phyloP scores from a whole-genome alignment of 30 jellyfish, hydroid and myxozoan species.

The Hydractinia echinata region DNA sequence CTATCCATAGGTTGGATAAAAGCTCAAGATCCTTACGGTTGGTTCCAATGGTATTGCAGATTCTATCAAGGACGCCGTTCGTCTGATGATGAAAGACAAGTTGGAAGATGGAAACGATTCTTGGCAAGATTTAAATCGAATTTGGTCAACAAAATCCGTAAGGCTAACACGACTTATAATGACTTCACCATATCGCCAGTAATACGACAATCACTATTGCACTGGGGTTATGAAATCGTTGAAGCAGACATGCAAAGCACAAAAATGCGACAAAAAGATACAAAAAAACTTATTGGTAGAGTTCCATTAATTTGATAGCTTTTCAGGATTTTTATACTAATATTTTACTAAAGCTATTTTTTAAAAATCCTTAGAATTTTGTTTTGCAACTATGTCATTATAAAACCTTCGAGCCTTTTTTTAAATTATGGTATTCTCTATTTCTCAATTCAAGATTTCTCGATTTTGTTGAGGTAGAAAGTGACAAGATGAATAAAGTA shows the following conservation, averaged over 20 bases:
- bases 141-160: slow-evolving; percentile 21
- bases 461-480: too few species aligned
- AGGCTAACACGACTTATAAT: slow-evolving; percentile 22
- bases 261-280: not conserved
- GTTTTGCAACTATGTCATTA: too few species aligned
- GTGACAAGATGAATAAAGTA: too few species aligned
- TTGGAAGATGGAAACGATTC: slow-evolving; percentile 39
- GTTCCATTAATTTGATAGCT: slow-evolving; percentile 1
- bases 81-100: slow-evolving; percentile 35
- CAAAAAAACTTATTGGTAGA: not conserved
- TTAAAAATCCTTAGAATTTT: too few species aligned
- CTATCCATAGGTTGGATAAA: slow-evolving; percentile 32
- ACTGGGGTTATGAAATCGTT: slow-evolving; percentile 32
- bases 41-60: slow-evolving; percentile 53
- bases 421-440: too few species aligned
- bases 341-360: too few species aligned
- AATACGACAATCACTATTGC: slow-evolving; percentile 35
- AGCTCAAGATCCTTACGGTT: slow-evolving; percentile 44
- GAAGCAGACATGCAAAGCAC: slow-evolving; percentile 19
- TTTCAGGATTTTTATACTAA: too few species aligned
- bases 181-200: slow-evolving; percentile 39
- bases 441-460: too few species aligned
- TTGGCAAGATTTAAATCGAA: slow-evolving; percentile 31
- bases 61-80: slow-evolving; percentile 44
- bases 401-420: too few species aligned